A percentile compares a stretch with the other conserved stretches of the same genome.
These are phyloP conservation scores for Zoanthus sociatus DNA, from an alignment of 92 coral and sea anemone genomes.

Conservation along the genomic window DNA sequence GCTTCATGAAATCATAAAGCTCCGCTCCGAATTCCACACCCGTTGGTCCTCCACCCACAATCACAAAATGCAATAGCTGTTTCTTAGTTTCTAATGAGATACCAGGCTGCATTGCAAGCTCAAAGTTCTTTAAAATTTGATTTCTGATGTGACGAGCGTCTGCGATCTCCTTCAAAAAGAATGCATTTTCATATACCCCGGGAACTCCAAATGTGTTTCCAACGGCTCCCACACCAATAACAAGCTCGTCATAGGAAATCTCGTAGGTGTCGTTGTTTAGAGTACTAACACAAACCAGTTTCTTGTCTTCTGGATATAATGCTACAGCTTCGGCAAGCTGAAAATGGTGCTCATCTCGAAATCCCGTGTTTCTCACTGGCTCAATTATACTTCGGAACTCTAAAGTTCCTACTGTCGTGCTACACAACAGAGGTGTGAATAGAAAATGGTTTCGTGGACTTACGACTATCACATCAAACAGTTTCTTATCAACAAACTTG, in stretches of 20 bases:
- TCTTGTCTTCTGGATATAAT: constrained; percentile 66
- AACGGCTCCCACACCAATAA: constrained; percentile 94
- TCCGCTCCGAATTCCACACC: constrained; percentile 99
- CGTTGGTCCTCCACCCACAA: constrained; percentile 98
- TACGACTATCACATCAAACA: constrained; percentile 91
- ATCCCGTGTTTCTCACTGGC: constrained; percentile 93
- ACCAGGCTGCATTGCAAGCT: constrained; percentile 95
- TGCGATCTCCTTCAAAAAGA: constrained; percentile 93
- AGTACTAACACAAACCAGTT: constrained; percentile 77
- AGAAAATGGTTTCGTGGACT: constrained; percentile 98
- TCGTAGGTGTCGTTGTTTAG: constrained; percentile 78
- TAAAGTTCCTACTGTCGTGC: constrained; percentile 96
- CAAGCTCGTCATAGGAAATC: constrained; percentile 86
- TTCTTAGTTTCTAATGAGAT: constrained; percentile 79
- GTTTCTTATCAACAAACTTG: constrained; percentile 87
- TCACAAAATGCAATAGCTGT: constrained; percentile 93
- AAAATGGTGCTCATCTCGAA: constrained; percentile 98
- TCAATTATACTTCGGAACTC: constrained; percentile 98
- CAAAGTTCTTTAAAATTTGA: constrained; percentile 94
- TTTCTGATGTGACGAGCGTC: constrained; percentile 97
- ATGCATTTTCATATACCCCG: constrained; percentile 90
- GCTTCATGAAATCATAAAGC: constrained; percentile 92
- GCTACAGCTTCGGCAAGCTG: constrained; percentile 91
- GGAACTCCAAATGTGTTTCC: constrained; percentile 98
- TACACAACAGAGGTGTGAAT: constrained; percentile 92